These are phyloP conservation scores for Fabriciana adippe DNA, from an alignment of 2,888 invertebrate species.

Conservation along the genomic window DNA sequence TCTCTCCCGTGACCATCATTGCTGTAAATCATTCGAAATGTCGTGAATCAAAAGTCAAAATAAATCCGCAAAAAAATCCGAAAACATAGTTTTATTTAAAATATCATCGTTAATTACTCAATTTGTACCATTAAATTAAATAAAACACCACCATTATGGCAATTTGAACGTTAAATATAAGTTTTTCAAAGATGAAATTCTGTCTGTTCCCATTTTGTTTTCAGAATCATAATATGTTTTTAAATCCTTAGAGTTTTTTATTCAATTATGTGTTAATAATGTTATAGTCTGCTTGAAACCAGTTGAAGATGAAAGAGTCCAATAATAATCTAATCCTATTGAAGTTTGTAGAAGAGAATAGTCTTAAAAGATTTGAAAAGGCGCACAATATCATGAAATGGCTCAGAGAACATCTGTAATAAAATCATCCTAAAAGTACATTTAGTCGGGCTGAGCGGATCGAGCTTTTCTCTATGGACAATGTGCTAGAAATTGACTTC, in stretches of 20 bases:
- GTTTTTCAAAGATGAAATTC: too few species aligned
- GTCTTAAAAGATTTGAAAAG: constrained; percentile 25
- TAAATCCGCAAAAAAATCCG: too few species aligned
- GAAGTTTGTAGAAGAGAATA: constrained; percentile 24
- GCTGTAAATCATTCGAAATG: too few species aligned
- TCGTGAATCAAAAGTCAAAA: too few species aligned
- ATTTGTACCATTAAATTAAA: too few species aligned
- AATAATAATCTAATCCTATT: constrained; percentile 19
- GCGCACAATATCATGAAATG: constrained; percentile 24
- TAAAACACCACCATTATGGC: too few species aligned
- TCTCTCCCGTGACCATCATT: too few species aligned
- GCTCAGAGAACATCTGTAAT: constrained; percentile 26
- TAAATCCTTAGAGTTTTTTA: not conserved
- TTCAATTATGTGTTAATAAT: constrained; percentile 9
- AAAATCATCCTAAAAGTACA: constrained; percentile 34
- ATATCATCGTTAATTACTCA: too few species aligned
- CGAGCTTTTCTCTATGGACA: constrained; percentile 54
- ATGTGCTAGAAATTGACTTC: constrained; percentile 71
- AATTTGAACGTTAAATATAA: too few species aligned
- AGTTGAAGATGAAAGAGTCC: constrained; percentile 9
- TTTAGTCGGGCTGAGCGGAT: constrained; percentile 30
- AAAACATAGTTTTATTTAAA: too few species aligned
- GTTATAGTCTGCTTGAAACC: not conserved
- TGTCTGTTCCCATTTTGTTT: too few species aligned
- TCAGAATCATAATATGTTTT: too few species aligned